Base-by-base conservation (phyloP, 2,113 vertebrate genomes). In the Microtus pennsylvanicus region DNA sequence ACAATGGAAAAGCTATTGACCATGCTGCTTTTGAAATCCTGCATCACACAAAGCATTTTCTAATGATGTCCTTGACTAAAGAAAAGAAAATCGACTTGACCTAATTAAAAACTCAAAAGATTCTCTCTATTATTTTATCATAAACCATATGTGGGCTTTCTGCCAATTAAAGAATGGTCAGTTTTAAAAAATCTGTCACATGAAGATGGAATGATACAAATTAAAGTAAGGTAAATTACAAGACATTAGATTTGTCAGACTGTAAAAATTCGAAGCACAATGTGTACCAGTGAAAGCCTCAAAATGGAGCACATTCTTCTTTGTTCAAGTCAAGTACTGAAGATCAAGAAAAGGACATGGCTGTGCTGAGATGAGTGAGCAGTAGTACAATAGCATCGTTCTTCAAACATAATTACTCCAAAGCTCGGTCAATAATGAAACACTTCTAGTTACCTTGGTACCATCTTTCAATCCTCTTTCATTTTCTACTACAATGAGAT, bases 81-180 rank as follows among this genome's bases (percentile, higher is more conserved):
- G 75, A 97, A 58, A 38, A 95, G 63, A 97, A 97, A 98, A 98
- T 97, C 97, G 67, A 94, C 90, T 97, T 97, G 97, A 97, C 45
- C 76, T 63, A 98, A 97, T 97, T 98, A 98, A 81, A 92, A 96
- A 95, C 89, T 86, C 61, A 96, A 75, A 96, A 94, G 91, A 95
- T 93, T 90, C 24, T 96, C 65, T 96, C 55, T 80, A 96, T 92
- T 97, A 86, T 90, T 97, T 97, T 97, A 97, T 94, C 55, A 91
- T 69, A 89, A 95, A 97, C 95, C 70, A 92, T 94, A 94, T 90
- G 94, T 97, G 94, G 47, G 30, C 93, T 19, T 97, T 94, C 61
- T 97, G 82, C 47, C 95, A 97, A 96, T 97, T 97, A 97, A 96
- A 97, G 94, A 97, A 81, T 47, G 65, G 94, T 35, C 17, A 87